Conservation (phyloP, 2,797 vertebrate species). For the Hypotaenidia okinawae region DNA sequence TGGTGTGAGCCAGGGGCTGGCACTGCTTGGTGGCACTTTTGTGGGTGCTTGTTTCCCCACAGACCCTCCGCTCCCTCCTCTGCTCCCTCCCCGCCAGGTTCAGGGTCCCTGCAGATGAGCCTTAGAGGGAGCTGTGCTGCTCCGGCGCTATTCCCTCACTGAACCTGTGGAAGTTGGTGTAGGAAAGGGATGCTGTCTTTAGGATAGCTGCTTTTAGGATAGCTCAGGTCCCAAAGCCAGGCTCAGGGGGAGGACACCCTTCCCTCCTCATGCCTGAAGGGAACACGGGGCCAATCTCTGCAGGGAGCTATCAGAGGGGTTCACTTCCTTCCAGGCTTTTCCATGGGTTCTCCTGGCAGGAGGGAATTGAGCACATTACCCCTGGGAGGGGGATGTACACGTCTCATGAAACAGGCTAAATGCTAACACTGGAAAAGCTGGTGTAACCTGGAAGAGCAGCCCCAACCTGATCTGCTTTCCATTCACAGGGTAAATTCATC, state of each 20-base stretch:
- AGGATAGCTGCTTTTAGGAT: too few species aligned
- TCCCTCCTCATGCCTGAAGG: background rate
- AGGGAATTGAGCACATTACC: background rate
- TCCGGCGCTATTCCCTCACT: background rate
- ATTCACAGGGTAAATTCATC: slow-evolving; percentile 94
- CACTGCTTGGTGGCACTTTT: background rate
- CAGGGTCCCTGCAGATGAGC: background rate
- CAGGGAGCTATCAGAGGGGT: background rate
- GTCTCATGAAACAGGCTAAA: background rate
- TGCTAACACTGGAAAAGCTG: background rate
- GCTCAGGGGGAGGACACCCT: background rate
- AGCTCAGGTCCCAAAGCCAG: background rate
- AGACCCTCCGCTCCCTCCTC: background rate
- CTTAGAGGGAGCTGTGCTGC: background rate
- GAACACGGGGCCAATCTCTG: background rate
- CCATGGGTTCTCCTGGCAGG: background rate
- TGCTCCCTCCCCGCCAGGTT: background rate
- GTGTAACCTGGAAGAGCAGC: background rate
- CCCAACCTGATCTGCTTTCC: slow-evolving; percentile 5
- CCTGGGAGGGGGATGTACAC: background rate
- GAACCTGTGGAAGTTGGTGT: background rate
- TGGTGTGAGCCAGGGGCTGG: background rate
- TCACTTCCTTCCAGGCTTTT: background rate
- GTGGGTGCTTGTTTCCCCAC: background rate
- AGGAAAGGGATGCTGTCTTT: background rate